A percentile compares a stretch with the other conserved stretches of the same genome.
Conservation (phyloP, 2,888 invertebrate genomes). For the Crepidodera aurea region DNA sequence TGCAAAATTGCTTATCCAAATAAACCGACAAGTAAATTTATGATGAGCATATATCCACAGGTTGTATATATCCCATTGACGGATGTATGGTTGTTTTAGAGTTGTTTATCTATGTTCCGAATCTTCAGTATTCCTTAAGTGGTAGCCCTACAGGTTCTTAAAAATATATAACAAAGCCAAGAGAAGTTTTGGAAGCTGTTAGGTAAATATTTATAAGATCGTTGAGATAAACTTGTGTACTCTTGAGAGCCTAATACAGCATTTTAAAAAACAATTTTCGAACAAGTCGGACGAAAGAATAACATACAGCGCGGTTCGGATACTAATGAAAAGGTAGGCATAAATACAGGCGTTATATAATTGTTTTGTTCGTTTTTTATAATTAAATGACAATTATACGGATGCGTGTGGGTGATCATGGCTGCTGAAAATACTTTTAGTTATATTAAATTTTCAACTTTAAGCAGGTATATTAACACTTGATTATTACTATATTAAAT, state of each 20-base stretch:
- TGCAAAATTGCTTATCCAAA: slow-evolving; percentile 15
- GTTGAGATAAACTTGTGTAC: slow-evolving; percentile 36
- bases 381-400: neutral
- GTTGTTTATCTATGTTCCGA: slow-evolving; percentile 47
- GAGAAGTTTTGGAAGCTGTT: slow-evolving; percentile 39
- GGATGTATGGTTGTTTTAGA: slow-evolving; percentile 47
- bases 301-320: slow-evolving; percentile 25
- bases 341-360: neutral
- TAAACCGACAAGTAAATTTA: slow-evolving; percentile 34
- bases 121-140: slow-evolving; percentile 40
- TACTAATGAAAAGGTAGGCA: slow-evolving; percentile 1
- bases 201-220: slow-evolving; percentile 43
- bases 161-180: slow-evolving; percentile 41
- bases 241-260: slow-evolving; percentile 32
- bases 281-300: slow-evolving; percentile 32
- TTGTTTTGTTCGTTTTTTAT: neutral
- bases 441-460: too few relatives aligned
- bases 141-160: slow-evolving; percentile 39
- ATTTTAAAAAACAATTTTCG: slow-evolving; percentile 38
- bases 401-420: neutral
- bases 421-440: too few relatives aligned
- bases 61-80: slow-evolving; percentile 45
- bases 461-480: neutral
- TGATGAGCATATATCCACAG: slow-evolving; percentile 28
- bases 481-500: neutral